Percentiles rank a stretch among this genome's conserved stretches.
phyloP scores from a whole-genome alignment of 2,888 invertebrate genomes.

The Hemistola chrysoprasaria region DNA sequence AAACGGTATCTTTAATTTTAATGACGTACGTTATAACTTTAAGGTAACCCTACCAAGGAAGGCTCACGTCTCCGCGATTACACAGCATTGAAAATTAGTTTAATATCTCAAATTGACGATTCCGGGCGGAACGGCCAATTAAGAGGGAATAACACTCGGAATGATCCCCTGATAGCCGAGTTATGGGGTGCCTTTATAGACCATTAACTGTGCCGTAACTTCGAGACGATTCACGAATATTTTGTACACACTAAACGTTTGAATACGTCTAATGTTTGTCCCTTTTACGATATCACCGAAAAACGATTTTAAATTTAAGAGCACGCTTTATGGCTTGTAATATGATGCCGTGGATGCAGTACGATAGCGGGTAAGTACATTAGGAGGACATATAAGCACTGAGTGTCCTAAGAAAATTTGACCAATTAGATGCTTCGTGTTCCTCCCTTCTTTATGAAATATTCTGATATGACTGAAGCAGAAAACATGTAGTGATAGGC shows the following conservation, averaged over 20 bases:
- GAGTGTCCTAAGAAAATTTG: too few relatives aligned
- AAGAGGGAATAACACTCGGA: conserved; percentile 77
- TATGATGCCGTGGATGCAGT: conserved; percentile 4
- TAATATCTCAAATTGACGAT: conserved; percentile 81
- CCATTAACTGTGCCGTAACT: conserved; percentile 62
- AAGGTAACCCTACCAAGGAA: conserved; percentile 44
- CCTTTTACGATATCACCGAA: conserved; percentile 23
- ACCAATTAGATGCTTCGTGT: conserved; percentile 1
- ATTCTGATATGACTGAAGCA: too few relatives aligned
- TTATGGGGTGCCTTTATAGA: conserved; percentile 79
- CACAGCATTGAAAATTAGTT: conserved; percentile 80
- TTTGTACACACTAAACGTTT: conserved; percentile 43
- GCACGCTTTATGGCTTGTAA: background rate
- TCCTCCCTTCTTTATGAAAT: too few relatives aligned
- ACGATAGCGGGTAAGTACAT: conserved; percentile 14
- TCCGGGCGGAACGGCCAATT: conserved; percentile 78
- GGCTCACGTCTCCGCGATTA: conserved; percentile 71
- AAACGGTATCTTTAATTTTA: conserved; percentile 26
- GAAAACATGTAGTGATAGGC: too few relatives aligned
- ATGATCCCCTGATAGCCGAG: conserved; percentile 75
- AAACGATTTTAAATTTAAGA: conserved; percentile 28
- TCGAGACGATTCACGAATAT: conserved; percentile 46
- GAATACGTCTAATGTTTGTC: conserved; percentile 26
- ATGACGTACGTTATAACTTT: conserved; percentile 38
- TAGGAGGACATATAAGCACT: too few relatives aligned